Conservation (phyloP, 2,888 invertebrate species). For the Poecilus cupreus region DNA sequence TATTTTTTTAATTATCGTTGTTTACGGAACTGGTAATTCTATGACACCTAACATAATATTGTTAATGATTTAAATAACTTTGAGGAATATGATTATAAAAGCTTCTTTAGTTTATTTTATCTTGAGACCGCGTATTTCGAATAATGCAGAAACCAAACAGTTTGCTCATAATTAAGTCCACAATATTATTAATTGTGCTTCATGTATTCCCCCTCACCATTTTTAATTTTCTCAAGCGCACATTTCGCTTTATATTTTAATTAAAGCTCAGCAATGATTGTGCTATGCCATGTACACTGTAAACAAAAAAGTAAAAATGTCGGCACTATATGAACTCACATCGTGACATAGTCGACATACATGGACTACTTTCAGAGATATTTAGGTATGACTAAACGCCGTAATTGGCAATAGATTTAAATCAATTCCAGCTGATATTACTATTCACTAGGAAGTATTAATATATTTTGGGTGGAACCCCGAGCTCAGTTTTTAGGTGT, state of each 20-base stretch:
- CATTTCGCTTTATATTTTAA: slow-evolving; percentile 49
- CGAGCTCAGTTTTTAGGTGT: too few relatives aligned
- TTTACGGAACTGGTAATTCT: too few relatives aligned
- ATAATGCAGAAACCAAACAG: slow-evolving; percentile 8
- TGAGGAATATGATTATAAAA: not conserved
- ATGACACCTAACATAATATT: too few relatives aligned
- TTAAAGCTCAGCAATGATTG: slow-evolving; percentile 51
- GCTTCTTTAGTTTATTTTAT: not conserved
- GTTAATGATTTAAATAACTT: not conserved
- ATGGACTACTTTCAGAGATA: slow-evolving; percentile 1
- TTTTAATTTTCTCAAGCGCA: slow-evolving; percentile 52
- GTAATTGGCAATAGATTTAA: too few relatives aligned
- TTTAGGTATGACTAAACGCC: not conserved
- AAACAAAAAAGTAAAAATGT: slow-evolving; percentile 38
- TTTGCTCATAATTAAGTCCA: slow-evolving; percentile 36
- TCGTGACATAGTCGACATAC: not conserved
- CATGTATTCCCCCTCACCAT: slow-evolving; percentile 15
- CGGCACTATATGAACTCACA: slow-evolving; percentile 25
- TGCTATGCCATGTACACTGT: slow-evolving; percentile 33
- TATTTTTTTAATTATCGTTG: too few relatives aligned
- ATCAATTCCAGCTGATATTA: too few relatives aligned
- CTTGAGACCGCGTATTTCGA: not conserved
- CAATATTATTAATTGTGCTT: slow-evolving; percentile 41
- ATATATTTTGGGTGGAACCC: too few relatives aligned
- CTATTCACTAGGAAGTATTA: too few relatives aligned